Evolutionary conservation across 2,797 vertebrate genomes (phyloP), one percentile per base, ranked within the genome.

Genomic region (Phalloptychus januarius): DNA sequence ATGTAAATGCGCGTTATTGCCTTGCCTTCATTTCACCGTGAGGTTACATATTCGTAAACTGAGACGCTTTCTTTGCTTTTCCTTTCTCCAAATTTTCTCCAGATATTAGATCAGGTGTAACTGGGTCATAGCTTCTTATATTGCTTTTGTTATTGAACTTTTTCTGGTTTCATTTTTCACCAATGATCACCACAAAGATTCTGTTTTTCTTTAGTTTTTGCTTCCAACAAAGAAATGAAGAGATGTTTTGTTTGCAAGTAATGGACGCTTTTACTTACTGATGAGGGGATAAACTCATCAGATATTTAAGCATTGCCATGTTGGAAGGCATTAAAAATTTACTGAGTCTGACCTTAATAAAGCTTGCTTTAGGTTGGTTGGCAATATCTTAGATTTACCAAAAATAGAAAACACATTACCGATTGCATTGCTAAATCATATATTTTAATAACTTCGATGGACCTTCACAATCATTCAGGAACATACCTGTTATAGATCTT

Each of bases 81-180:
- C 44, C 13, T 0, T 42, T 5, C 75, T 75, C 58, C 33, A 45
- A 38, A 42, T 44, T 23, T 76, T 16, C 63, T 38, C 31, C 72
- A 42, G 46, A 72, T 67, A 54, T 40, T 78, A 83, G 80, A 81
- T 75, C 5, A 13, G 20, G 28, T 73, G 31, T 74, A 85, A 58
- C 52, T 58, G 58, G 74, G 72, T 46, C 70, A 71, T 67, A 7
- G 0, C 69, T 72, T 77, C n/a, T 80, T 40, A 71, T 44, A 44
- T 71, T 36, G 61, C 61, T 23, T 38, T 65, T 38, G 61, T 38
- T 18, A 1, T 71, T 33, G 72, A 50, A 23, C 2, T 23, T 50
- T 50, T 58, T 77, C 31, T 46, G n/a, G 42, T 70, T 33, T 42
- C 16, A 33, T 44, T 73, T 78, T 77, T 76, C 4, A 50, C 31